Base-by-base conservation (phyloP, 2,113 vertebrate genomes). In the Gnathochromis pfefferi region DNA sequence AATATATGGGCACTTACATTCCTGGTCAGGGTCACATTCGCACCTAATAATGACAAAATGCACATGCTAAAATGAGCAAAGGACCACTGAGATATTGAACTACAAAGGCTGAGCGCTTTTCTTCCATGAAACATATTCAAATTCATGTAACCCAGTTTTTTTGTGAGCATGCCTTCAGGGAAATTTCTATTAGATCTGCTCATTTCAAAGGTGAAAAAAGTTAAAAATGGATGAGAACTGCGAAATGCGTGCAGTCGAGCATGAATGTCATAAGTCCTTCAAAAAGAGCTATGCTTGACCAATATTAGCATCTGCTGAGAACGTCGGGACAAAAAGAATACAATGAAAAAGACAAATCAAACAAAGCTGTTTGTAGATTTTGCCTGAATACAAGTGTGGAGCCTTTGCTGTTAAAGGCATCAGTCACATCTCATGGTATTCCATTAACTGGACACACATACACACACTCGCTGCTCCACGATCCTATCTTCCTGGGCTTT, bases 61-160 rank as follows among this genome's bases (percentile, higher is more conserved):
- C 54, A 33, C 14, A 54, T 80, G 68, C 82, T 16, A 5, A 40
- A 88, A 31, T 63, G 40, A 84, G 12, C 8, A 81, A 85, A 42
- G 7, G 40, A 54, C 10, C 51, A 38, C 19, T 73, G 31, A 85
- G n/a, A 90, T 58, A 57, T 33, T 28, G 21, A 58, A 91, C 58
- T 23, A 28, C 57, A 80, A 84, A 75, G 55, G 45, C 26, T 82
- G 54, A 91, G 84, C 6, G 35, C 84, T 51, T 89, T 16, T 68
- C 68, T 82, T 19, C 83, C 45, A 91, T 85, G 16, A 92, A 93
- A 57, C 31, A 68, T 68, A 87, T 92, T 93, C 17, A 90, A 87
- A 92, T 93, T 88, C 81, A 82, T 87, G 40, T 33, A 91, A 90
- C 92, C 91, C 78, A 91, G 12, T 91, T 93, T 91, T 91, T 91